Base-by-base conservation (phyloP, 2,113 vertebrate genomes). In the Columba livia region DNA sequence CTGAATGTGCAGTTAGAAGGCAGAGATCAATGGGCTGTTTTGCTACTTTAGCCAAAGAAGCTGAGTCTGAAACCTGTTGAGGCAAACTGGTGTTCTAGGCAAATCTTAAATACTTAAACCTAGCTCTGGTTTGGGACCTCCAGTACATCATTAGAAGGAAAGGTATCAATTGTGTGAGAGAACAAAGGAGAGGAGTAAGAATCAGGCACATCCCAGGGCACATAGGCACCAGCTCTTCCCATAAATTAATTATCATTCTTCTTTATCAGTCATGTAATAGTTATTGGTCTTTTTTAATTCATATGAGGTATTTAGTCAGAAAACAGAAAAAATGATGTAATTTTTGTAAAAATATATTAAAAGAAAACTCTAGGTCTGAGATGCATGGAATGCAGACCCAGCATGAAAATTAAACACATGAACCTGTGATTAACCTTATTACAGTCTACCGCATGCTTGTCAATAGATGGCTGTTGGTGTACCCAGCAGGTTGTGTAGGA, bases 211-310 rank as follows among this genome's bases (percentile, higher is more conserved):
- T 64, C 3, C 12, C 29, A 79, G 17, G 10, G 26, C 32, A 69
- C 0, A 0, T 17, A 75, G n/a, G 34, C 16, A 53, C 7, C 21
- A 44, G 7, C 18, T 64, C 3, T 7, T 16, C 29, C 8, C 3
- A 24, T 12, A 58, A 65, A 62, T 6, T 3, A 3, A 5, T 79
- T 67, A 47, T 32, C 32, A 58, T 28, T 53, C 62, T 23, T 74
- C 24, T 79, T 88, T 89, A 57, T 31, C 20, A n/a, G 12, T 40
- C 8, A 1, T 53, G 83, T 71, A 69, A 34, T 29, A 5, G 6
- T 42, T 85, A 42, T 32, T 42, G 8, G 12, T 34, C 6, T 67
- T 88, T 64, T 60, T 54, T 20, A 17, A 65, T 69, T 51, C 5
- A 28, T 48, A 34, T 48, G 4, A 19, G 19, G 1, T 16, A 13